Percentiles rank a stretch among this genome's conserved stretches.
These are phyloP conservation scores for Cylloceria caligata DNA, from an alignment of 2,888 invertebrate species.

Conservation along the genomic window DNA sequence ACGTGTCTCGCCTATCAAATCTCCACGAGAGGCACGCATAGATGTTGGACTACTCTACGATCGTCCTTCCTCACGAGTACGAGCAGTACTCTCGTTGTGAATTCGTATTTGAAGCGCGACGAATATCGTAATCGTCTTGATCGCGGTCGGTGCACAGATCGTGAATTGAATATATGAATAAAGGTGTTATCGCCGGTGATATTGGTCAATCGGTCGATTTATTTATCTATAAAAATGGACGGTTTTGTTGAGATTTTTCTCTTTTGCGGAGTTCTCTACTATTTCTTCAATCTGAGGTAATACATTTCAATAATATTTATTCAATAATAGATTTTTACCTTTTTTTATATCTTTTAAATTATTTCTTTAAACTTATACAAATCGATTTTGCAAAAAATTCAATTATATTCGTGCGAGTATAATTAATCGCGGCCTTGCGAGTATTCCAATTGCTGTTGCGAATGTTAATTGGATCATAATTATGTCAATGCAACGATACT, in stretches of 20 bases:
- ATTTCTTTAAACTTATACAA: background rate
- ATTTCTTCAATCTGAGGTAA: conserved; percentile 88
- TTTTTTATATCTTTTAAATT: conserved; percentile 6
- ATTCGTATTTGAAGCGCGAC: conserved; percentile 18
- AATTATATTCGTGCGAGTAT: conserved; percentile 19
- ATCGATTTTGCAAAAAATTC: conserved; percentile 24
- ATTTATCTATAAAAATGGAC: conserved; percentile 83
- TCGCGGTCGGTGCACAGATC: background rate
- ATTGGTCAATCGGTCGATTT: background rate
- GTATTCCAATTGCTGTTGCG: conserved; percentile 39
- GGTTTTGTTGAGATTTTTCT: conserved; percentile 88
- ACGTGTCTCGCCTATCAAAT: conserved; percentile 52
- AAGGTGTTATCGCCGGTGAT: background rate
- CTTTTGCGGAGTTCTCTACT: conserved; percentile 87
- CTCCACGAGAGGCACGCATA: conserved; percentile 42
- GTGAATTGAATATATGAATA: conserved; percentile 6
- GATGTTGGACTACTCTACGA: conserved; percentile 29
- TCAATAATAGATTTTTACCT: background rate
- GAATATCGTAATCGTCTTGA: background rate
- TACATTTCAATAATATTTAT: background rate
- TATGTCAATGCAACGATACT: conserved; percentile 42
- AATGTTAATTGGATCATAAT: conserved; percentile 62
- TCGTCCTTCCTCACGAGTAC: conserved; percentile 30
- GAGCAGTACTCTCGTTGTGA: conserved; percentile 28
- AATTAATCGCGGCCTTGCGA: conserved; percentile 47